phyloP scores from a whole-genome alignment of 1,140 invertebrate species.

The Anthonomus grandis region DNA sequence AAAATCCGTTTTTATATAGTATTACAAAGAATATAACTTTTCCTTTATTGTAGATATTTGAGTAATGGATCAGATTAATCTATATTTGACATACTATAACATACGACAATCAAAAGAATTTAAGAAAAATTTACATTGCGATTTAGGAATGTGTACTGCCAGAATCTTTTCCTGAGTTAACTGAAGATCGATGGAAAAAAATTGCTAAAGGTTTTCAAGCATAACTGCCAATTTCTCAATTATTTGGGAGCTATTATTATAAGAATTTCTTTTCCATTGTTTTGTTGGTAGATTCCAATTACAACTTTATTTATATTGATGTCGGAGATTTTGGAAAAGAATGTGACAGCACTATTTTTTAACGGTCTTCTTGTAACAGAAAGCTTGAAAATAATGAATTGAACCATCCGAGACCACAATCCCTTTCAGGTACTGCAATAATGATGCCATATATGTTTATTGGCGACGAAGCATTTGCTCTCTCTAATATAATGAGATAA shows the following conservation, averaged over 20 bases:
- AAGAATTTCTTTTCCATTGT: constrained; percentile 2
- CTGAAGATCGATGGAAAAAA: constrained; percentile 11
- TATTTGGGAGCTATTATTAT: too few species aligned
- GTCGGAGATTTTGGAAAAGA: constrained; percentile 11
- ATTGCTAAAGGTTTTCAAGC: constrained; percentile 3
- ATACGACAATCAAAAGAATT: constrained; percentile 11
- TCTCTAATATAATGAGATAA: too few species aligned
- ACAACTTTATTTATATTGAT: constrained; percentile 1
- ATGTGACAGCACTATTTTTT: not conserved
- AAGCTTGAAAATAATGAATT: constrained; percentile 9
- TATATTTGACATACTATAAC: constrained; percentile 4
- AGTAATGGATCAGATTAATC: constrained; percentile 7
- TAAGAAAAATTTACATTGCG: constrained; percentile 11
- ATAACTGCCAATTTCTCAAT: not conserved
- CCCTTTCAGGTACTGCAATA: too few species aligned
- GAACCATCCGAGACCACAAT: not conserved
- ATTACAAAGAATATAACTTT: not conserved
- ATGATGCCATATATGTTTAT: too few species aligned
- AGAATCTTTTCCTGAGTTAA: not conserved
- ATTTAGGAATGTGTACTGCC: constrained; percentile 5
- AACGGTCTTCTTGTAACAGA: not conserved
- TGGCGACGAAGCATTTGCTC: too few species aligned
- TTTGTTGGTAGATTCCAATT: not conserved
- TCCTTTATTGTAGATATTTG: constrained; percentile 7
- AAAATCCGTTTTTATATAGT: not conserved